phyloP scores from a whole-genome alignment of 2,797 vertebrate species.

The Toxotes lorentzi region DNA sequence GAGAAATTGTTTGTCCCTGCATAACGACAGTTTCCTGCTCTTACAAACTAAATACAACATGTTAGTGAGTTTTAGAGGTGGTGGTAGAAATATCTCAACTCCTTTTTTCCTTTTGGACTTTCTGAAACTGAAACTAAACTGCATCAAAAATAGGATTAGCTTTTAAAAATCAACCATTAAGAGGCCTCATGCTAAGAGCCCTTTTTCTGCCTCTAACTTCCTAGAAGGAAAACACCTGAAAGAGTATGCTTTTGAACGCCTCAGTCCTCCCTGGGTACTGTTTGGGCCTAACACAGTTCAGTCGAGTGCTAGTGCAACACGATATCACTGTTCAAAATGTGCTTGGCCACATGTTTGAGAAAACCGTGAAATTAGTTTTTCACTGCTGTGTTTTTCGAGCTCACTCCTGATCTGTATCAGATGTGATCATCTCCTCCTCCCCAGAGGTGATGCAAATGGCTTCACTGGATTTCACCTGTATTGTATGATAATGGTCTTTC shows the following conservation, averaged over 20 bases:
- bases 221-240: not conserved
- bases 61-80: not conserved
- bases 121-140: no score
- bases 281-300: not conserved
- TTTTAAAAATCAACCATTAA: no score
- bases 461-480: constrained; percentile 28
- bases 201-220: not conserved
- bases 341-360: not conserved
- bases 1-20: not conserved
- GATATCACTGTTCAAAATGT: not conserved
- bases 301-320: no score
- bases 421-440: not conserved
- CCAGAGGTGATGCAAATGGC: not conserved
- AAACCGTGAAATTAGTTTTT: not conserved
- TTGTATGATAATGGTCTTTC: constrained; percentile 9
- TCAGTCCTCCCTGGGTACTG: not conserved
- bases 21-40: not conserved
- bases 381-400: not conserved
- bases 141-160: no score
- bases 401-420: not conserved
- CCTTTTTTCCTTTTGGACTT: no score
- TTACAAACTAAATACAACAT: not conserved
- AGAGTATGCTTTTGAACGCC: not conserved
- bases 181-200: no score
- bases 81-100: not conserved